Conservation (phyloP, 2,888 invertebrate genomes). For the Drosophila fungiperda region DNA sequence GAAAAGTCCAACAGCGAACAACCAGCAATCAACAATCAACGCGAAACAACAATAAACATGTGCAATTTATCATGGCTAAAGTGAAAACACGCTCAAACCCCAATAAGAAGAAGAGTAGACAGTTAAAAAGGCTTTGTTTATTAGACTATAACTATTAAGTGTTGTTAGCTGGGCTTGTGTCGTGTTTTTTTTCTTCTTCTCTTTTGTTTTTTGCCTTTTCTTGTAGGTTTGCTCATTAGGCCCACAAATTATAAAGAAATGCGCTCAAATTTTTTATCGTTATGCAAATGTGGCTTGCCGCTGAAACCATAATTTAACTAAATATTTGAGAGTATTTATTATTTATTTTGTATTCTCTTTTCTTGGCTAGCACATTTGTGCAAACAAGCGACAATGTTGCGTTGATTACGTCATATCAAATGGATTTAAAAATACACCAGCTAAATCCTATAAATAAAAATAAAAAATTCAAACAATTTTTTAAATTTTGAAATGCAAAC, state of each 20-base stretch:
- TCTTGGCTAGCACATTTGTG: slow-evolving; percentile 55
- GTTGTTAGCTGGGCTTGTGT: slow-evolving; percentile 44
- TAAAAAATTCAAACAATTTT: slow-evolving; percentile 7
- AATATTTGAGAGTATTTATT: slow-evolving; percentile 18
- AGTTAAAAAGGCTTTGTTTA: slow-evolving; percentile 63
- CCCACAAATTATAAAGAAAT: slow-evolving; percentile 49
- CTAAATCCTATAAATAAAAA: slow-evolving; percentile 51
- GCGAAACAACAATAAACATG: slow-evolving; percentile 44
- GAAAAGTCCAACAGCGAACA: slow-evolving; percentile 44
- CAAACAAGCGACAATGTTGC: slow-evolving; percentile 53
- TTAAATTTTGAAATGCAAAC: slow-evolving; percentile 54
- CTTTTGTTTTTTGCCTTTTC: slow-evolving; percentile 1
- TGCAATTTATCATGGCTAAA: slow-evolving; percentile 73
- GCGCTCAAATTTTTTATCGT: slow-evolving; percentile 32
- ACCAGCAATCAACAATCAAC: slow-evolving; percentile 29
- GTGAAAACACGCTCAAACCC: slow-evolving; percentile 62
- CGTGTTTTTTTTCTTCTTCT: neutral
- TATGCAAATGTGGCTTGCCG: slow-evolving; percentile 52
- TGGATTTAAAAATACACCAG: slow-evolving; percentile 19
- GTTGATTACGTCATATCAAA: slow-evolving; percentile 37
- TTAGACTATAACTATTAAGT: slow-evolving; percentile 63
- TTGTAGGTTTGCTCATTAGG: slow-evolving; percentile 60
- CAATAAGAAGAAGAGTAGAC: slow-evolving; percentile 19
- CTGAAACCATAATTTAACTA: slow-evolving; percentile 45
- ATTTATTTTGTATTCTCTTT: slow-evolving; percentile 6